These are phyloP conservation scores for Apamea crenata DNA, from an alignment of 2,888 invertebrate species.

Conservation along the genomic window DNA sequence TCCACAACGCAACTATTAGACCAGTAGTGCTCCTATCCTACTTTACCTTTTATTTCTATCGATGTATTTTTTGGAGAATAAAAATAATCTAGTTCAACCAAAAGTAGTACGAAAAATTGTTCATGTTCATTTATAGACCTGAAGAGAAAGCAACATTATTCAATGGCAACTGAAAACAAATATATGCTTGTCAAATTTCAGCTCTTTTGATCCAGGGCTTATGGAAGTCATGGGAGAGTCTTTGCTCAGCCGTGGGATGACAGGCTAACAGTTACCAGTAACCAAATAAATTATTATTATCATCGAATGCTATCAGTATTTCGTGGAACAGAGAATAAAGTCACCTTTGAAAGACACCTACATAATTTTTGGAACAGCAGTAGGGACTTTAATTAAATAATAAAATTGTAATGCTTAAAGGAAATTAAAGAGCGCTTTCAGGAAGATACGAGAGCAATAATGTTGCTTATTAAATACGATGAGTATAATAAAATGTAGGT, in stretches of 20 bases:
- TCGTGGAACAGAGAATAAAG: too few relatives aligned
- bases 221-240: not conserved
- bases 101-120: not conserved
- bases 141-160: not conserved
- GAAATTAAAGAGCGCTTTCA: not conserved
- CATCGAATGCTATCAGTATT: not conserved
- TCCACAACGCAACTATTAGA: not conserved
- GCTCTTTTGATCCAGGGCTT: not conserved
- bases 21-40: not conserved
- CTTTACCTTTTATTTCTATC: not conserved
- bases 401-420: not conserved
- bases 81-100: not conserved
- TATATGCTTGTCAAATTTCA: not conserved
- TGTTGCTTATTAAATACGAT: not conserved
- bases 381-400: not conserved
- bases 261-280: not conserved
- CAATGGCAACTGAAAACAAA: not conserved
- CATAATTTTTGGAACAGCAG: not conserved
- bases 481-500: not conserved
- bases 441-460: not conserved
- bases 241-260: not conserved
- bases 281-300: not conserved
- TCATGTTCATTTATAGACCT: not conserved
- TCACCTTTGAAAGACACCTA: not conserved
- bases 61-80: not conserved